These are phyloP conservation scores for Scalopus aquaticus DNA, from an alignment of 2,113 vertebrate genomes.

Conservation along the genomic window DNA sequence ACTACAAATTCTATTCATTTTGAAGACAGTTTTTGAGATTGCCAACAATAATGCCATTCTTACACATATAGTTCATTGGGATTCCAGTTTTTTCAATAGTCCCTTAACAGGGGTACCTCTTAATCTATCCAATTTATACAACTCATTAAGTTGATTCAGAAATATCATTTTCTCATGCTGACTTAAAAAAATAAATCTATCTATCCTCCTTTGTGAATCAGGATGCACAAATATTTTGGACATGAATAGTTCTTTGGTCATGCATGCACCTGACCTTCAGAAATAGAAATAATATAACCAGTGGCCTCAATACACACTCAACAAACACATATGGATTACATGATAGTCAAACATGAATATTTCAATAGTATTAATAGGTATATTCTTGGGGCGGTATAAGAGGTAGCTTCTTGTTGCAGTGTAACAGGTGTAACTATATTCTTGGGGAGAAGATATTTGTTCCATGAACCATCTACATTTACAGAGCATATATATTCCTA, in stretches of 20 bases:
- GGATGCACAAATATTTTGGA: neutral
- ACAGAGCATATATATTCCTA: neutral
- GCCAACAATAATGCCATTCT: neutral
- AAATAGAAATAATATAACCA: neutral
- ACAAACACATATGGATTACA: neutral
- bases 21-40: neutral
- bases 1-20: neutral
- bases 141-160: neutral
- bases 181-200: neutral
- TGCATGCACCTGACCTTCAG: neutral
- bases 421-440: neutral
- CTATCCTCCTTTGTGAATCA: neutral
- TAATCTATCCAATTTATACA: neutral
- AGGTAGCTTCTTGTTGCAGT: neutral
- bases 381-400: neutral
- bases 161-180: neutral
- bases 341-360: neutral
- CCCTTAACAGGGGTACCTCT: neutral
- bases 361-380: neutral
- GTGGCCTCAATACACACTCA: neutral
- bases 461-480: neutral
- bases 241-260: neutral
- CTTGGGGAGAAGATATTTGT: neutral
- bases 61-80: neutral
- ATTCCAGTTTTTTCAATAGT: neutral